Conservation (phyloP, 2,797 vertebrate species). For the Pseudochirops cupreus region DNA sequence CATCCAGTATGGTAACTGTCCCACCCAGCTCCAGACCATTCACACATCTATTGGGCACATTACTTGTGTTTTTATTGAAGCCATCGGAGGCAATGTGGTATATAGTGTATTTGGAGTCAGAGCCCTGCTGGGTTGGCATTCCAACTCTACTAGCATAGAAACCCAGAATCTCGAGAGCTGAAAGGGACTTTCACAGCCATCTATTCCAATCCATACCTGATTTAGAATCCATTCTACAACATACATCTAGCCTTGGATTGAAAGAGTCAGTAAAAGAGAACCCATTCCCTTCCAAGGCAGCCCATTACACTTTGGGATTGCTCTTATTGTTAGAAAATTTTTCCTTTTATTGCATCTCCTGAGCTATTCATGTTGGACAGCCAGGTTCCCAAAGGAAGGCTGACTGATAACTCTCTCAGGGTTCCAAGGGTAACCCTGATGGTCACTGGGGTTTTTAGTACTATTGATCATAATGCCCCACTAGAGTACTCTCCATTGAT, state of each 20-base stretch:
- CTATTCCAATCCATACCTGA: background rate
- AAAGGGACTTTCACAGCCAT: background rate
- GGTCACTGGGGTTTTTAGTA: background rate
- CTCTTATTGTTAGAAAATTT: background rate
- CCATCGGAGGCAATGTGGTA: background rate
- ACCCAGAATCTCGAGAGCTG: background rate
- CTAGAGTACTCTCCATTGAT: background rate
- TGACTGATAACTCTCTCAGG: background rate
- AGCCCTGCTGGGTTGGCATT: background rate
- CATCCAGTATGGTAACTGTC: background rate
- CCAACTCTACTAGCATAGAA: background rate
- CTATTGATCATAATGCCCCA: background rate
- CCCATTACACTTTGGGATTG: background rate
- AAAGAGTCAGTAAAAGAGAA: background rate
- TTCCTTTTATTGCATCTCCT: background rate
- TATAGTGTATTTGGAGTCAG: background rate
- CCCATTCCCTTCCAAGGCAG: background rate
- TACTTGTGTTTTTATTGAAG: background rate
- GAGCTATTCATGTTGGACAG: background rate
- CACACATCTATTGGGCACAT: background rate
- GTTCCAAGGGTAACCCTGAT: background rate
- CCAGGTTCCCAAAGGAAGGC: background rate
- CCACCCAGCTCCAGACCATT: background rate
- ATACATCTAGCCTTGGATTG: background rate
- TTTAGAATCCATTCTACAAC: background rate